A percentile compares a stretch with the other conserved stretches of the same genome.
Conservation (phyloP, 2,888 invertebrate species). For the Cryptosula pallasiana region DNA sequence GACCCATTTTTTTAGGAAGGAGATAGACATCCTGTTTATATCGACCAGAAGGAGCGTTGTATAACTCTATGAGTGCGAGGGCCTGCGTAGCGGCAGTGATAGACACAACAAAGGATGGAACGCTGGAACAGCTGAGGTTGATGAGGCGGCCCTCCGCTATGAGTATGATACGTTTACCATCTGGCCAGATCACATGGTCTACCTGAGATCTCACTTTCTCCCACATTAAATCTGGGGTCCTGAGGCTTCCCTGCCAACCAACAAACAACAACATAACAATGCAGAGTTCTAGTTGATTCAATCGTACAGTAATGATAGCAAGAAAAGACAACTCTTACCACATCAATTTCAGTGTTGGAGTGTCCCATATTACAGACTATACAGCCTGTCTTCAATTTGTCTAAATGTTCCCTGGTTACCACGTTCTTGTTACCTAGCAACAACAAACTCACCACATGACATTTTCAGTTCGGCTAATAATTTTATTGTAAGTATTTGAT, state of each 20-base stretch:
- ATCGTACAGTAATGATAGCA: no score
- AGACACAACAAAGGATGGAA: constrained; percentile 95
- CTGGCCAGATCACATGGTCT: constrained; percentile 97
- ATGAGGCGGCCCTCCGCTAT: constrained; percentile 91
- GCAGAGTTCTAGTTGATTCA: no score
- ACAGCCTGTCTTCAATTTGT: constrained; percentile 91
- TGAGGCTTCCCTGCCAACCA: constrained; percentile 67
- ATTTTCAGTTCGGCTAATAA: no score
- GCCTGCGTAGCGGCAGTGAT: constrained; percentile 97
- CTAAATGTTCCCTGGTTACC: constrained; percentile 89
- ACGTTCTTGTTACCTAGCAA: constrained; percentile 80
- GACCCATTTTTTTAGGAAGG: constrained; percentile 96
- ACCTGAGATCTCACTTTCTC: constrained; percentile 95
- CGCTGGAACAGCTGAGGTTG: constrained; percentile 88
- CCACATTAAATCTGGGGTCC: constrained; percentile 92
- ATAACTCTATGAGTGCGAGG: constrained; percentile 89
- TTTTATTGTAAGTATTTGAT: no score
- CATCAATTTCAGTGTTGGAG: constrained; percentile 92
- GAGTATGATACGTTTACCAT: constrained; percentile 86
- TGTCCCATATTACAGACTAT: constrained; percentile 96
- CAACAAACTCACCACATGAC: not conserved
- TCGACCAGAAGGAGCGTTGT: constrained; percentile 87
- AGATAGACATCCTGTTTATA: constrained; percentile 97
- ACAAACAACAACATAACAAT: no score
- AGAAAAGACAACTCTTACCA: no score